Evolutionary conservation across 2,888 invertebrate genomes (phyloP), one percentile per base, ranked within the genome.

Genomic region (Lasioglossum marginatum): DNA sequence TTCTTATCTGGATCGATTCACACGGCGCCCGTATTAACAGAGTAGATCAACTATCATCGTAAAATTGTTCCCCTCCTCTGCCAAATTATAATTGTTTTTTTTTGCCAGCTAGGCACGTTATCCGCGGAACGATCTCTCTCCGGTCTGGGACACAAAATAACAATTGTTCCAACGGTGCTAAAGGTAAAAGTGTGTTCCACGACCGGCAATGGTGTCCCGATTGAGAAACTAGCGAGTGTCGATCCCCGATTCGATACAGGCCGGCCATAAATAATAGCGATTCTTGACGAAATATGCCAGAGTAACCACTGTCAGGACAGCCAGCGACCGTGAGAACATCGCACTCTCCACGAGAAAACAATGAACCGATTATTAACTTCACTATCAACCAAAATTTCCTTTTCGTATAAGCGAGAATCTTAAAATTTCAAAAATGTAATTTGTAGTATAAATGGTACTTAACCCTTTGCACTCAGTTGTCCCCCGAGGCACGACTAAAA

Each of bases 211-310:
- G 19, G 40, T 23, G 31, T 3, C 74, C 57, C 71, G 77, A 85
- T 88, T 81, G 75, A 68, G 76, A 84, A 88, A 85, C 70, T 57
- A 68, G 60, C 27, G 31, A 77, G 77, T 79, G 73, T 82, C 86
- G 86, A 88, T 76, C 87, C 81, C 27, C 48, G 79, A 81, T 85
- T 88, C 57, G 79, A 87, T 78, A 79, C 81, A 45, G 82, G 57
- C 12, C 81, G 81, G 73, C 87, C 77, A 88, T 89, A 90, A 91
- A 92, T 88, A 88, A 92, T 87, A 74, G 85, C 87, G 73, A 91
- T 86, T 85, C 82, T 90, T 89, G 83, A 87, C 83, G 85, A 91
- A 91, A 91, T 85, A 85, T 86, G 70, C 79, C 77, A 40, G 78
- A 66, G 60, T 57, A 57, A 43, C 68, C 81, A 70, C 73, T 77